A percentile compares a stretch with the other conserved stretches of the same genome.
Evolutionary conservation across 2,113 vertebrate genomes (phyloP).

Genomic region (Triplophysa siluroides): DNA sequence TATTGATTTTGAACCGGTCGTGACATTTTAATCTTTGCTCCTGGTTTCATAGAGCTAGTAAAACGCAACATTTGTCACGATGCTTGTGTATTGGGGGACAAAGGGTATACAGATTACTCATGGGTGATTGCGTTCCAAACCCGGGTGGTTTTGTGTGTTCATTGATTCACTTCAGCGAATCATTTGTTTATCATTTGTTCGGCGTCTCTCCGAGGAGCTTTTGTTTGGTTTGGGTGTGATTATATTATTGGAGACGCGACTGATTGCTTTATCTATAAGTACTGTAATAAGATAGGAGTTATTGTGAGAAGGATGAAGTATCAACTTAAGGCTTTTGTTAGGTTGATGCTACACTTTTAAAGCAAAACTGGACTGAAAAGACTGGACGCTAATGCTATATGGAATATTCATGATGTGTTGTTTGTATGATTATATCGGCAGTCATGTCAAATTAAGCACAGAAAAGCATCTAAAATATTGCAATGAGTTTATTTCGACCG

Average conservation of each 20-base stretch:
- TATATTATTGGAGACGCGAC: not conserved
- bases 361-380: not conserved
- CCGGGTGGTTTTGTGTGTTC: not conserved
- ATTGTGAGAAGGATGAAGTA: not conserved
- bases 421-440: too few relatives aligned
- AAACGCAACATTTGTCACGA: conserved; percentile 3
- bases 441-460: too few relatives aligned
- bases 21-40: conserved; percentile 15
- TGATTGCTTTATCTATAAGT: not conserved
- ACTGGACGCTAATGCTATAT: too few relatives aligned
- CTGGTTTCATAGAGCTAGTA: conserved; percentile 5
- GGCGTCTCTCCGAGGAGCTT: not conserved
- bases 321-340: not conserved
- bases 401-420: too few relatives aligned
- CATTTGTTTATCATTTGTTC: conserved; percentile 20
- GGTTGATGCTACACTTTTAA: not conserved
- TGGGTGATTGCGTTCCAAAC: not conserved
- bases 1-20: conserved; percentile 30
- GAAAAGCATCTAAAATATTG: too few relatives aligned
- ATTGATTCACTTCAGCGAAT: conserved; percentile 18
- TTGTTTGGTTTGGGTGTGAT: not conserved
- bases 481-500: too few relatives aligned
- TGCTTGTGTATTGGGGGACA: not conserved
- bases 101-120: not conserved
- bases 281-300: not conserved